phyloP scores from a whole-genome alignment of 2,888 invertebrate species.

The Nephrotoma appendiculata region DNA sequence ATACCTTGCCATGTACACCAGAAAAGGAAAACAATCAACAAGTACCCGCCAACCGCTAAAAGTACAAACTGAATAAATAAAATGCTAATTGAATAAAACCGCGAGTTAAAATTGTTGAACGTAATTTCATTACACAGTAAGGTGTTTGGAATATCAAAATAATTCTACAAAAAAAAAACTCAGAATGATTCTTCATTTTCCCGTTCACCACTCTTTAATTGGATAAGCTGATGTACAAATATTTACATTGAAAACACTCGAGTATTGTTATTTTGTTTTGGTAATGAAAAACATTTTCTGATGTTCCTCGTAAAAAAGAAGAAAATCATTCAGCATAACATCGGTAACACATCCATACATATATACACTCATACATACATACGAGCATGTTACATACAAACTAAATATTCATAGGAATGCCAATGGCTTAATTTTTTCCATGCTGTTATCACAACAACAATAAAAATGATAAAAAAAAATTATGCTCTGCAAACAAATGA shows the following conservation, averaged over 20 bases:
- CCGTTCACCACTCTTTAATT: background rate
- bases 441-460: background rate
- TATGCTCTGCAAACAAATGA: background rate
- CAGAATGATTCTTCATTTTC: background rate
- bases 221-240: background rate
- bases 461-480: background rate
- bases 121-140: background rate
- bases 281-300: background rate
- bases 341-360: background rate
- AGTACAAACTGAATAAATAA: background rate
- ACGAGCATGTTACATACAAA: background rate
- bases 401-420: background rate
- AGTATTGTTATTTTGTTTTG: background rate
- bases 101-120: background rate
- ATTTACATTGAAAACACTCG: background rate
- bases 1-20: background rate
- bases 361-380: background rate
- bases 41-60: background rate
- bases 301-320: too few relatives aligned
- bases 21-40: background rate
- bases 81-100: background rate
- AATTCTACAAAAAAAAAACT: background rate
- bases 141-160: background rate
- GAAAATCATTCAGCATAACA: background rate
- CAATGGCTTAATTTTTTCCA: background rate